Evolutionary conservation across 2,888 invertebrate species (phyloP).

Genomic region (Epistrophe eligans): DNA sequence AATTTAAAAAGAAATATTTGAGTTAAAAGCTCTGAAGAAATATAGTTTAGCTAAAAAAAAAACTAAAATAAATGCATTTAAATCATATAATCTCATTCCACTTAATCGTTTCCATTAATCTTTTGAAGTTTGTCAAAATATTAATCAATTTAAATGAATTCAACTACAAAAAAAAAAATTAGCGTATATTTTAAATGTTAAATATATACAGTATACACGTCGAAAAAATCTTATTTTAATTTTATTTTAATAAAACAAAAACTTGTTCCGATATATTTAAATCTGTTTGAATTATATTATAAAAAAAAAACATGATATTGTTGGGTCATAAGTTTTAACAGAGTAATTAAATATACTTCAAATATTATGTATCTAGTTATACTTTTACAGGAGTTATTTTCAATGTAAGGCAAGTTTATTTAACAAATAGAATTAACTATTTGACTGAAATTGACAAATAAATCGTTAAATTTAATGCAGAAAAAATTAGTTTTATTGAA

Average conservation of each 20-base stretch:
- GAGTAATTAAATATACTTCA: no score
- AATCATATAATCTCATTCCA: not conserved
- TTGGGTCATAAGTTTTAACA: not conserved
- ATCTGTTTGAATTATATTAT: not conserved
- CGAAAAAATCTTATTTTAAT: not conserved
- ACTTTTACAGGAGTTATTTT: no score
- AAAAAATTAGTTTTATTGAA: no score
- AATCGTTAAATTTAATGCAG: no score
- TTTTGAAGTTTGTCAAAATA: not conserved
- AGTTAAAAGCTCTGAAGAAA: not conserved
- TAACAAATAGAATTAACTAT: no score
- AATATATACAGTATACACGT: not conserved
- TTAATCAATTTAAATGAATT: slow-evolving; percentile 15
- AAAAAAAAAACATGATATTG: not conserved
- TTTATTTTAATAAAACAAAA: not conserved
- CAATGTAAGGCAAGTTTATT: no score
- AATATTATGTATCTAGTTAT: no score
- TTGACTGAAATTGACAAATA: no score
- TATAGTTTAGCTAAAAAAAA: not conserved
- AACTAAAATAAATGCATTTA: not conserved
- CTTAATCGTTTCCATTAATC: slow-evolving; percentile 11
- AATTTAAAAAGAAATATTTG: no score
- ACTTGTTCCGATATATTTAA: not conserved
- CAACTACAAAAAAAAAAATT: not conserved
- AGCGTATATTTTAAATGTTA: not conserved